Evolutionary conservation across 2,113 vertebrate species (phyloP), one percentile per base, ranked within the genome.

Genomic region (Scomber colias): DNA sequence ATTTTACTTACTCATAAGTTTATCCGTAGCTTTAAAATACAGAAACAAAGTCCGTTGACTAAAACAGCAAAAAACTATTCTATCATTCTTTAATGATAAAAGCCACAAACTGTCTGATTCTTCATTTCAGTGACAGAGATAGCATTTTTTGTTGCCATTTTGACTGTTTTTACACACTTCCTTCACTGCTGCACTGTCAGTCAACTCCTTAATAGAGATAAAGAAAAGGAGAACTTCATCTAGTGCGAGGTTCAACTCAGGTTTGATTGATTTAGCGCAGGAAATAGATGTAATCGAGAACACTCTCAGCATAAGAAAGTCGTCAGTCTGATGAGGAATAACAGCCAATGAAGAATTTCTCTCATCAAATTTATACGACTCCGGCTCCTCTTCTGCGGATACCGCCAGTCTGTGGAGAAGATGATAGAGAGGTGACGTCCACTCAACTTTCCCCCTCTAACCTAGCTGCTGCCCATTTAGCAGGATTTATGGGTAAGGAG

Each of bases 401-500:
- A 77, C 72, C 46, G 15, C 60, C 78, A 21, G 60, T n/a, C 44
- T 17, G 61, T 11, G 12, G 54, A 63, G 76, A 70, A 44, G 78
- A 87, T 83, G 91, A 87, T 65, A 74, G 85, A 89, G 86, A 63
- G 79, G 64, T 90, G 90, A 90, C 85, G 69, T 71, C 86, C 84
- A 53, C 75, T 84, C 82, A 17, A 50, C 77, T 17, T 19, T 59
- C 68, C 45, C 57, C 73, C 67, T 64, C 79, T 73, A 75, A 79
- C 83, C 69, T 64, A 73, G 85, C 84, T 73, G 72, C 87, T 92
- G 91, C 89, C 90, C 92, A 93, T 94, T 92, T 91, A 92, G 89
- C 80, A 91, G 92, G 86, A 94, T 93, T 92, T 91, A 93, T 93
- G 88, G 80, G 81, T 79, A 75, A 88, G 65, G 86, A 87, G 88